Conservation (phyloP, 2,888 invertebrate species). For the Drosophila hamatofila region DNA sequence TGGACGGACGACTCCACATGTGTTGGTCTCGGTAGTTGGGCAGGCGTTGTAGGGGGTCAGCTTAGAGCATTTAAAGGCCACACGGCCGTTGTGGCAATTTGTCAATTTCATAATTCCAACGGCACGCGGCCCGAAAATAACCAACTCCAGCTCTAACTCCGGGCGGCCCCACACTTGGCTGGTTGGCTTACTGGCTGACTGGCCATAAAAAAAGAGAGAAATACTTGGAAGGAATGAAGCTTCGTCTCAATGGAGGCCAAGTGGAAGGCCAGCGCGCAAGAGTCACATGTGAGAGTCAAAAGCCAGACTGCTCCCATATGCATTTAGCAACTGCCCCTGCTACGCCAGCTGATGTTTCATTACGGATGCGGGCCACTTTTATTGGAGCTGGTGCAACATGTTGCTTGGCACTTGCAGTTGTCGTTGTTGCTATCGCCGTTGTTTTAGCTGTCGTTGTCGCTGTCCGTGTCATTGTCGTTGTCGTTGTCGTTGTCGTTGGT, state of each 20-base stretch:
- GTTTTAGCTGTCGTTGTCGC: conserved; percentile 3
- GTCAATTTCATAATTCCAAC: conserved; percentile 81
- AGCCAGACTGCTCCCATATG: conserved; percentile 50
- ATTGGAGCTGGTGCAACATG: conserved; percentile 57
- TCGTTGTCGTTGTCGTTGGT: conserved; percentile 23
- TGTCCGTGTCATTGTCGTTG: conserved; percentile 10
- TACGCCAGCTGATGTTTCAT: conserved; percentile 27
- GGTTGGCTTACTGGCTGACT: conserved; percentile 27
- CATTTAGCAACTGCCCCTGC: conserved; percentile 21
- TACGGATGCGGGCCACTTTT: conserved; percentile 50
- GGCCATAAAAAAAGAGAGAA: conserved; percentile 35
- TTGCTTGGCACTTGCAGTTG: conserved; percentile 46
- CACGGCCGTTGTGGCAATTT: conserved; percentile 76
- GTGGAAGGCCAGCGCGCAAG: conserved; percentile 46
- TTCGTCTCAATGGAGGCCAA: conserved; percentile 49
- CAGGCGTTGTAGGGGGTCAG: conserved; percentile 68
- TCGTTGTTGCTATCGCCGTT: conserved; percentile 6
- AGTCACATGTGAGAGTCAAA: conserved; percentile 65
- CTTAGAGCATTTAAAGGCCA: conserved; percentile 53
- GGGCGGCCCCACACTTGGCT: conserved; percentile 51
- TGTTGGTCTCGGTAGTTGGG: conserved; percentile 37
- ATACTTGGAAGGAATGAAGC: conserved; percentile 48
- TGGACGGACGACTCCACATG: conserved; percentile 25
- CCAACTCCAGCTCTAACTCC: conserved; percentile 19
- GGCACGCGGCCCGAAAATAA: conserved; percentile 56